Conservation (phyloP, 2,888 invertebrate genomes). For the Temnothorax rugatulus region DNA sequence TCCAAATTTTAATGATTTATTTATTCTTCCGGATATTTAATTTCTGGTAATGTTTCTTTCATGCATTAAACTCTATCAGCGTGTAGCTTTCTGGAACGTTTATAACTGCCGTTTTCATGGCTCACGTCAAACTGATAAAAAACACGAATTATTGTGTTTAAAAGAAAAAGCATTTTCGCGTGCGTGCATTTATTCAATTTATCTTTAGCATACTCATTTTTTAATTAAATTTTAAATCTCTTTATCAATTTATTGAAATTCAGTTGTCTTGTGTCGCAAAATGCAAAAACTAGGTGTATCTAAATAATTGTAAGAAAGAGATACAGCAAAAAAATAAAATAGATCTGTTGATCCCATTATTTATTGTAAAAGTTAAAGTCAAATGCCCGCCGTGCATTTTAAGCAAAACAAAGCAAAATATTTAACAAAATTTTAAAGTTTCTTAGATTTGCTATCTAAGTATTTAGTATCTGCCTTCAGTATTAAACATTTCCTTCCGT, state of each 20-base stretch:
- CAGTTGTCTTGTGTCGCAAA: background rate
- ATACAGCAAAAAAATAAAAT: background rate
- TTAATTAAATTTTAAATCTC: background rate
- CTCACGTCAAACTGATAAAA: background rate
- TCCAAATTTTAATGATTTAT: background rate
- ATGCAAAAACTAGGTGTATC: background rate
- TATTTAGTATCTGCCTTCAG: background rate
- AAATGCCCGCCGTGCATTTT: background rate
- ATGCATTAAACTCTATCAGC: constrained; percentile 18
- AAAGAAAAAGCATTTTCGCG: background rate
- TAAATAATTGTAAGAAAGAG: background rate
- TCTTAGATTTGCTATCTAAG: background rate
- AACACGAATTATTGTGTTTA: background rate
- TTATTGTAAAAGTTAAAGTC: background rate
- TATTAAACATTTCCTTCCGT: background rate
- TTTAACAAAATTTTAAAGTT: background rate
- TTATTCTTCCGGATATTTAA: background rate
- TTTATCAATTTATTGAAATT: background rate
- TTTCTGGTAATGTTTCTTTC: background rate
- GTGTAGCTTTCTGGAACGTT: background rate
- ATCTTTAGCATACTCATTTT: background rate
- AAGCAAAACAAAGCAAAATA: background rate
- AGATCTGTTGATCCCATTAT: background rate
- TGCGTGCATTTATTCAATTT: background rate
- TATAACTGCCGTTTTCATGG: background rate